Evolutionary conservation across 2,797 vertebrate genomes (phyloP).

Genomic region (Phylloscopus collybita): DNA sequence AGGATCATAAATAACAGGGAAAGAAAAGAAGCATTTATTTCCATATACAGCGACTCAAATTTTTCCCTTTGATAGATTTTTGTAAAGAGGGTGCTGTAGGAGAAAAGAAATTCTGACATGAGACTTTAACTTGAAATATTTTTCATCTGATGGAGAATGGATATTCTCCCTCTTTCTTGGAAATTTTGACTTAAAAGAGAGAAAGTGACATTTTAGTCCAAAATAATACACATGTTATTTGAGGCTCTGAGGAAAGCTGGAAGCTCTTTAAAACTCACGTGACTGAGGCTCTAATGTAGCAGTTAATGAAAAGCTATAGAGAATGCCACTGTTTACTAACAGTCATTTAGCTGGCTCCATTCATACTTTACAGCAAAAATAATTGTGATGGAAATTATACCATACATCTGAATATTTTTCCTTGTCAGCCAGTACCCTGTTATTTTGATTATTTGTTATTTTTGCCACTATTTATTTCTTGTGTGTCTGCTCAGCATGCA

Average conservation of each 20-base stretch:
- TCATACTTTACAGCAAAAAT: slow-evolving; percentile 18
- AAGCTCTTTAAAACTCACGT: background rate
- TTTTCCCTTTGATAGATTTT: background rate
- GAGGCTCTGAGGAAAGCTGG: background rate
- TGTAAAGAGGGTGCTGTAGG: background rate
- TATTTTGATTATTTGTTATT: slow-evolving; percentile 24
- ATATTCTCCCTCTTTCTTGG: background rate
- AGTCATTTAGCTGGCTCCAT: background rate
- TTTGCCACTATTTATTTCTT: background rate
- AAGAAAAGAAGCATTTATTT: background rate
- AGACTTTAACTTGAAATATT: slow-evolving; percentile 4
- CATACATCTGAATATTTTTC: background rate
- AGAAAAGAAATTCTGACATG: background rate
- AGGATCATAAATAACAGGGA: slow-evolving; percentile 16
- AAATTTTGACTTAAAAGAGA: background rate
- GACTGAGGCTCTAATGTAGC: background rate
- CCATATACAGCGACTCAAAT: background rate
- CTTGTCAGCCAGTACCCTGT: background rate
- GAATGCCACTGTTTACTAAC: slow-evolving; percentile 10
- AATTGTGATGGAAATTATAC: slow-evolving; percentile 8
- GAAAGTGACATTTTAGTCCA: background rate
- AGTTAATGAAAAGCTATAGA: slow-evolving; percentile 14
- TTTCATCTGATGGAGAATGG: background rate
- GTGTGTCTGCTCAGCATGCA: background rate
- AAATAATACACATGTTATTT: background rate